Percentiles rank a stretch among this genome's conserved stretches.
Evolutionary conservation across 2,797 vertebrate species (phyloP).

Genomic region (Gouania willdenowi): DNA sequence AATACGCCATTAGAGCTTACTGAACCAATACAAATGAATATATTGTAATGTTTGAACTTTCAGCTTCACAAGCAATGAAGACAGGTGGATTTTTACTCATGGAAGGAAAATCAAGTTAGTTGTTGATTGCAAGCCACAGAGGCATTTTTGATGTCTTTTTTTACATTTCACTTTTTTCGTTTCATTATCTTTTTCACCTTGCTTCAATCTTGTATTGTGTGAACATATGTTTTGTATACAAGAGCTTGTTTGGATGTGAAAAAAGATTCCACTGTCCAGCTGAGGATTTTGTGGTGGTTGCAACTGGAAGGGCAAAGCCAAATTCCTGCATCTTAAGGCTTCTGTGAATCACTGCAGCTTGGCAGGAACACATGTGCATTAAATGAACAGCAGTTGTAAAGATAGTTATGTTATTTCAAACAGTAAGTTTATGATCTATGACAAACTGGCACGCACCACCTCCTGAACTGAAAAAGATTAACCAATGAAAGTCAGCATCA

Average conservation of each 20-base stretch:
- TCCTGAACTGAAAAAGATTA: conserved; percentile 33
- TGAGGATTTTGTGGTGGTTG: conserved; percentile 57
- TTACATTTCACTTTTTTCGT: neutral
- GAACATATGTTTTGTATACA: conserved; percentile 40
- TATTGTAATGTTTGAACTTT: neutral
- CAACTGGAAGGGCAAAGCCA: conserved; percentile 57
- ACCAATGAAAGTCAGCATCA: conserved; percentile 32
- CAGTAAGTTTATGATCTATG: conserved; percentile 74
- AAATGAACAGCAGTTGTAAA: conserved; percentile 77
- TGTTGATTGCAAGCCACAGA: no score
- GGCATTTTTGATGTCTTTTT: neutral
- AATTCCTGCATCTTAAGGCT: conserved; percentile 70
- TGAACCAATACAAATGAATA: no score
- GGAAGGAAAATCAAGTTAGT: conserved; percentile 1
- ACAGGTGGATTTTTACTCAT: neutral
- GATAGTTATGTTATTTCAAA: conserved; percentile 76
- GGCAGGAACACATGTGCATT: conserved; percentile 71
- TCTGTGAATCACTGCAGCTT: conserved; percentile 71
- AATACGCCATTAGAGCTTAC: no score
- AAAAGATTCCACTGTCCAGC: conserved; percentile 45
- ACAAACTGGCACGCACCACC: conserved; percentile 65
- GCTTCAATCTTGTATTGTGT: conserved; percentile 2
- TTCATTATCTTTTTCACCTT: conserved; percentile 12
- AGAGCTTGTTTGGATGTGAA: conserved; percentile 42
- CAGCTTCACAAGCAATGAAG: neutral